A percentile compares a stretch with the other conserved stretches of the same genome.
phyloP scores from a whole-genome alignment of 2,888 invertebrate genomes.

The Agonopterix heracliana region DNA sequence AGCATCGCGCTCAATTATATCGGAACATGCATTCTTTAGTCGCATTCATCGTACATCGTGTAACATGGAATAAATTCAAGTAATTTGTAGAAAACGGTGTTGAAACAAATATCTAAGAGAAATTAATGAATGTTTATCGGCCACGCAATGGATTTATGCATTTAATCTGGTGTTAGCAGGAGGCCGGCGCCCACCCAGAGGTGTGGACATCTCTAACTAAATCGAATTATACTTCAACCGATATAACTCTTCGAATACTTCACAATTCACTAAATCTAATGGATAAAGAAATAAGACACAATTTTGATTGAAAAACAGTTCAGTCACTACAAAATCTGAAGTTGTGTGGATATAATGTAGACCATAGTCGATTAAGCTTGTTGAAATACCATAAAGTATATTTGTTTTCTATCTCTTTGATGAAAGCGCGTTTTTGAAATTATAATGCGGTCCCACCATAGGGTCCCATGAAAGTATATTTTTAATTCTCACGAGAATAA shows the following conservation, averaged over 20 bases:
- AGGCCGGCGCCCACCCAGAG: slow-evolving; percentile 68
- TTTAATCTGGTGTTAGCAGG: slow-evolving; percentile 62
- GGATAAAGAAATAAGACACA: slow-evolving; percentile 21
- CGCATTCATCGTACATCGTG: slow-evolving; percentile 1
- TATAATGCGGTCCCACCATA: slow-evolving; percentile 8
- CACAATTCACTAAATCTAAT: slow-evolving; percentile 13
- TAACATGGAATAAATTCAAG: slow-evolving; percentile 36
- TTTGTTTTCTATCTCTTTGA: slow-evolving; percentile 47
- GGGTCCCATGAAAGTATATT: background rate
- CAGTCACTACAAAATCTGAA: slow-evolving; percentile 14
- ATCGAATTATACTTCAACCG: slow-evolving; percentile 58
- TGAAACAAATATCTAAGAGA: slow-evolving; percentile 55
- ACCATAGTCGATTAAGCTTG: slow-evolving; percentile 45
- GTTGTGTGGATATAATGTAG: slow-evolving; percentile 33
- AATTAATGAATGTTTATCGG: slow-evolving; percentile 62
- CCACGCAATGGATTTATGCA: slow-evolving; percentile 56
- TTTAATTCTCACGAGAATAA: background rate
- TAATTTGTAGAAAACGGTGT: slow-evolving; percentile 50
- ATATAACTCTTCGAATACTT: slow-evolving; percentile 6
- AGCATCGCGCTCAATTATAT: background rate
- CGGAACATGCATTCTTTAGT: background rate
- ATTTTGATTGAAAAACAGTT: slow-evolving; percentile 15
- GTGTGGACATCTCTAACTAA: slow-evolving; percentile 55
- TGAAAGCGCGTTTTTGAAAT: slow-evolving; percentile 37
- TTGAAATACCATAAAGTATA: slow-evolving; percentile 37